Conservation (phyloP, 2,113 vertebrate genomes). For the Sphyrna mokarran region DNA sequence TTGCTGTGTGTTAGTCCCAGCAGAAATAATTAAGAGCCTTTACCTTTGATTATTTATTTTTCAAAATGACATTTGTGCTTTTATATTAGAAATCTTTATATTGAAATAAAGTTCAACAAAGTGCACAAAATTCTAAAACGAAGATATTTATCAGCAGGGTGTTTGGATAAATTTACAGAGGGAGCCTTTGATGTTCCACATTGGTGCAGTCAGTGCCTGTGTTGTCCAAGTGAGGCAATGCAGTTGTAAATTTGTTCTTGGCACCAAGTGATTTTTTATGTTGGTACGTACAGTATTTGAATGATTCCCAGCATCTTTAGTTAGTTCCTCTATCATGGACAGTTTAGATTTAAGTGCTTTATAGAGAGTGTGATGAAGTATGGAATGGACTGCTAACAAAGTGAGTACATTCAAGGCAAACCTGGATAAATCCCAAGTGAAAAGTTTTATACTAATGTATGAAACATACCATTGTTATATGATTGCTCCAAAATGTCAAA, state of each 20-base stretch:
- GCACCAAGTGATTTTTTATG: background rate
- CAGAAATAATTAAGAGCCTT: conserved; percentile 18
- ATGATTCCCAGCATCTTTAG: background rate
- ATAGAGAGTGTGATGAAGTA: background rate
- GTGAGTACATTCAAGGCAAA: background rate
- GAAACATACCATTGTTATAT: background rate
- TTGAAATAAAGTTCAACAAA: background rate
- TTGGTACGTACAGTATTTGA: background rate
- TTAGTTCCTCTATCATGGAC: background rate
- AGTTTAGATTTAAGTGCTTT: background rate
- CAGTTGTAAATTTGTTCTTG: background rate
- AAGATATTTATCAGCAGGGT: background rate
- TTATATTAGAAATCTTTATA: background rate
- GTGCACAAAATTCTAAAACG: background rate
- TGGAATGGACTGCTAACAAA: background rate
- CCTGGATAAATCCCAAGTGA: background rate
- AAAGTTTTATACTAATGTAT: background rate
- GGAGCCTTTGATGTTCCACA: background rate
- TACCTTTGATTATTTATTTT: background rate
- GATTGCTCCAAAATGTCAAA: background rate
- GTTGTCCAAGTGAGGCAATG: background rate
- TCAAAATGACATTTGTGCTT: background rate
- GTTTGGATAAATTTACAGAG: background rate
- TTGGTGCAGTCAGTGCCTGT: background rate
- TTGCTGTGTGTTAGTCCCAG: background rate